These are phyloP conservation scores for Arizona elegans DNA, from an alignment of 2,113 vertebrate species.

Conservation along the genomic window DNA sequence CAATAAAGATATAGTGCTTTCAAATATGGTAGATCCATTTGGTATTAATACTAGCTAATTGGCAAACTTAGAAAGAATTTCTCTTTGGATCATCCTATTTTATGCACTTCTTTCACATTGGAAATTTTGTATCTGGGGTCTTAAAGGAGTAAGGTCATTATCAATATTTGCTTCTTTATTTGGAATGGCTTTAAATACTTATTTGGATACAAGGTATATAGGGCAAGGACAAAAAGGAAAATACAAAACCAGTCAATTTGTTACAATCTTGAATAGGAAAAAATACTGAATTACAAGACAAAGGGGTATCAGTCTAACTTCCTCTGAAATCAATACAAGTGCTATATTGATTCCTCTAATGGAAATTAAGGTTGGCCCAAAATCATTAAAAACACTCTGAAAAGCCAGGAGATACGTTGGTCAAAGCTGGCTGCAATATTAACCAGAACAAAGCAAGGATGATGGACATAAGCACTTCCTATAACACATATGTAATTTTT, in stretches of 20 bases:
- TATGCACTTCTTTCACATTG: background rate
- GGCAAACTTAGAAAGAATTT: background rate
- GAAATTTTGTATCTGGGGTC: background rate
- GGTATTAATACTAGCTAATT: background rate
- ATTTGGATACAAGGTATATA: constrained; percentile 3
- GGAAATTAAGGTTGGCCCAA: constrained; percentile 20
- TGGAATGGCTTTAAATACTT: background rate
- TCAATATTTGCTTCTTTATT: constrained; percentile 8
- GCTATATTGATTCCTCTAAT: constrained; percentile 23
- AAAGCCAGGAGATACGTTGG: background rate
- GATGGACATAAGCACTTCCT: background rate
- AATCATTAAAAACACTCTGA: constrained; percentile 28
- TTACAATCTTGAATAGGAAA: constrained; percentile 10
- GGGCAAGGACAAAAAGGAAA: constrained; percentile 9
- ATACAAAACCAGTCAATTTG: constrained; percentile 21
- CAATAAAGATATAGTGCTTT: background rate
- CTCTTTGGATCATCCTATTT: background rate
- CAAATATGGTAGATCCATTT: background rate
- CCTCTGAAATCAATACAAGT: constrained; percentile 23
- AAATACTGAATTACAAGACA: constrained; percentile 27
- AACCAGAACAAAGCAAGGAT: background rate
- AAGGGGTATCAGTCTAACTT: constrained; percentile 27
- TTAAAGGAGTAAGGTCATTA: constrained; percentile 6
- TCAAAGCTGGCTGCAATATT: constrained; percentile 30
- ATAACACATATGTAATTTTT: background rate